Percentiles rank a stretch among this genome's conserved stretches.
Evolutionary conservation across 64 coral and sea anemone species (phyloP).

Genomic region (Dendronephthya gigantea): DNA sequence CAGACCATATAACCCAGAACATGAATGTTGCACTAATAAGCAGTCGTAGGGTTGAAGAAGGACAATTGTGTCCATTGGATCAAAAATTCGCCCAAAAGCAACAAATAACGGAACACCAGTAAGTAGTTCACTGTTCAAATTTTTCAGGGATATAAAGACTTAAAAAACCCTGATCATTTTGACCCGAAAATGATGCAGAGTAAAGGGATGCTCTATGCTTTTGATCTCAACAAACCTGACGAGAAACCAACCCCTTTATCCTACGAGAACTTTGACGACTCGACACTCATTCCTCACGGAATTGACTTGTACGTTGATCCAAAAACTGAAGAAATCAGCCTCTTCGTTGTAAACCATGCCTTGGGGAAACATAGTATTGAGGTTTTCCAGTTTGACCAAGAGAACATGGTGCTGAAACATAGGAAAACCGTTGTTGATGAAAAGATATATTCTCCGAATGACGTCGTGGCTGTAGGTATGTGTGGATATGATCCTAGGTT

Average conservation of each 20-base stretch:
- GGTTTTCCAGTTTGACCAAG: conserved; percentile 40
- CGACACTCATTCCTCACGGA: conserved; percentile 36
- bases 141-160: conserved; percentile 10
- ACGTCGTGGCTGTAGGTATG: conserved; percentile 40
- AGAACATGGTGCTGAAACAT: conserved; percentile 10
- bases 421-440: conserved; percentile 16
- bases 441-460: conserved; percentile 40
- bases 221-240: conserved; percentile 25
- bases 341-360: conserved; percentile 43
- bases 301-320: conserved; percentile 33
- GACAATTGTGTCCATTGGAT: too few species aligned
- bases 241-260: background rate
- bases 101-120: too few species aligned
- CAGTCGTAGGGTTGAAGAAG: too few species aligned
- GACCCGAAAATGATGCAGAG: conserved; percentile 22
- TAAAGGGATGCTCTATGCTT: conserved; percentile 34
- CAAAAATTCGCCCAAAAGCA: too few species aligned
- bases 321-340: background rate
- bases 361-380: conserved; percentile 20
- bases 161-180: background rate
- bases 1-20: too few species aligned
- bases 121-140: too few species aligned
- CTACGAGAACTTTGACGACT: conserved; percentile 17
- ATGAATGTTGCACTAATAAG: too few species aligned
- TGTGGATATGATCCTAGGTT: too few species aligned